Conservation (phyloP, 92 coral and sea anemone genomes). For the Palythoa heliodiscus region DNA sequence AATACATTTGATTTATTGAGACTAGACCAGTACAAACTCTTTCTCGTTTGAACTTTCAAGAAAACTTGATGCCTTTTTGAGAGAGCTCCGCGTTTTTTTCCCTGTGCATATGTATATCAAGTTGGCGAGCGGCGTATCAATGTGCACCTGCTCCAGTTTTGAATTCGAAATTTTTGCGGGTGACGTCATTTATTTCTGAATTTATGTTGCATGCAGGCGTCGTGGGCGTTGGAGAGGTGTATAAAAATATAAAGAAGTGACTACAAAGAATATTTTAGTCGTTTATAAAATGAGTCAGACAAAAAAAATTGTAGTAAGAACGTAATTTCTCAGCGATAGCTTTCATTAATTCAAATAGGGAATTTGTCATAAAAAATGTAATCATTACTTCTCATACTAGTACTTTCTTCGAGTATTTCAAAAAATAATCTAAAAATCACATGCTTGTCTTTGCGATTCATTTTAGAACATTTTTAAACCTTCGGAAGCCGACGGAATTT, state of each 20-base stretch:
- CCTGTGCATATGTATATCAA: too few relatives aligned
- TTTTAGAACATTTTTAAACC: background rate
- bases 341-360: background rate
- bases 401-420: background rate
- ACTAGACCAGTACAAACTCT: too few relatives aligned
- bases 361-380: background rate
- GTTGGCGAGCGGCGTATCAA: background rate
- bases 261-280: background rate
- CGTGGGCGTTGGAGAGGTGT: constrained; percentile 13
- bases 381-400: background rate
- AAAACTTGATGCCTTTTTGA: too few relatives aligned
- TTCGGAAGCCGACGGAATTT: constrained; percentile 6
- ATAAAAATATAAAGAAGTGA: background rate
- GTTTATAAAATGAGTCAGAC: background rate
- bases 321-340: background rate
- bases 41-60: too few relatives aligned
- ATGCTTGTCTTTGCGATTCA: background rate
- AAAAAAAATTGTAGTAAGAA: background rate
- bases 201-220: background rate
- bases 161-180: background rate
- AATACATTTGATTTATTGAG: too few relatives aligned
- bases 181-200: constrained; percentile 33
- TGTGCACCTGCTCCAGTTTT: background rate
- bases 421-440: background rate
- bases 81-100: too few relatives aligned